These are phyloP conservation scores for Macaca nemestrina DNA, from an alignment of 2,113 vertebrate species.

Conservation along the genomic window DNA sequence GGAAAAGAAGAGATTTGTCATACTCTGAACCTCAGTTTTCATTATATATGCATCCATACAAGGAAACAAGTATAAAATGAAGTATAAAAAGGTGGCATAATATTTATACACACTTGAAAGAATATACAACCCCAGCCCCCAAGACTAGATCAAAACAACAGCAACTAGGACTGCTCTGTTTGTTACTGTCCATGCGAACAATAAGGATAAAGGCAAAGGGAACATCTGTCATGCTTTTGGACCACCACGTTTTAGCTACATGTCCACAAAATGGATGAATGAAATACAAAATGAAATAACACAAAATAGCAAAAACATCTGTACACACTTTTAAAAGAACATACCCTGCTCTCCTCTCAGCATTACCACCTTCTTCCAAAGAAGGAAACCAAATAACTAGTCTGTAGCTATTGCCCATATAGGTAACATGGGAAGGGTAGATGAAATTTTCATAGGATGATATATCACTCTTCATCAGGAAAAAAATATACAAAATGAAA, in stretches of 20 bases:
- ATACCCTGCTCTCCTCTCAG: neutral
- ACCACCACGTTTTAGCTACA: neutral
- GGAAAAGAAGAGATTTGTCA: neutral
- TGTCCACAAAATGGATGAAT: neutral
- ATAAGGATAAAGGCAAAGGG: neutral
- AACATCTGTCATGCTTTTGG: neutral
- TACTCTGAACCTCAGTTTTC: neutral
- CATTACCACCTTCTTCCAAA: neutral
- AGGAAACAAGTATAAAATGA: conserved; percentile 4
- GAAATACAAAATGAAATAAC: neutral
- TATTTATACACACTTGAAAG: neutral
- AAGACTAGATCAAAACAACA: neutral
- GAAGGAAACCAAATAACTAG: neutral
- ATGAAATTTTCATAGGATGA: neutral
- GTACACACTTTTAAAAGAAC: neutral
- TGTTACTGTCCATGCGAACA: neutral
- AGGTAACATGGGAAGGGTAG: neutral
- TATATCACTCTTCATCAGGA: conserved; percentile 14
- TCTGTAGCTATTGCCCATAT: neutral
- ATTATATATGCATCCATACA: neutral
- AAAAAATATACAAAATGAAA: conserved; percentile 23
- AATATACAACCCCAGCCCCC: neutral
- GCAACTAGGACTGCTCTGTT: neutral
- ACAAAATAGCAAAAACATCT: neutral
- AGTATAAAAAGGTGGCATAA: conserved; percentile 3